Evolutionary conservation across 2,797 vertebrate genomes (phyloP).

Genomic region (Coranthus polyacanthus): DNA sequence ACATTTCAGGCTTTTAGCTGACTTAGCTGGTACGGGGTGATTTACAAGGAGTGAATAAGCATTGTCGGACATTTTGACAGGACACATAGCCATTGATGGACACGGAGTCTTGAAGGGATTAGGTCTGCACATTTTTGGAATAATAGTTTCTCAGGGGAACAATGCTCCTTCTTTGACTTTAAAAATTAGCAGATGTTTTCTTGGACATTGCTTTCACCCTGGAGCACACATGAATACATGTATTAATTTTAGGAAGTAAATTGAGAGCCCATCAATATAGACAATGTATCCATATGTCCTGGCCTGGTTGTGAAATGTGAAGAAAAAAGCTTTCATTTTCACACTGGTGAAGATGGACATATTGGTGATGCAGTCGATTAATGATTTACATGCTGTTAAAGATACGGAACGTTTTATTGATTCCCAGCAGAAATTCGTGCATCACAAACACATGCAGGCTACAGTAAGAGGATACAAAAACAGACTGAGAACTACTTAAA

Average conservation of each 20-base stretch:
- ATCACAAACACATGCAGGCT: too few relatives aligned
- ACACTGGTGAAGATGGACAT: background rate
- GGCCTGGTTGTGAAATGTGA: background rate
- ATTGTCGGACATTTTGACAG: slow-evolving; percentile 35
- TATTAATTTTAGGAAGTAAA: too few relatives aligned
- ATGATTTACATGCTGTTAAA: background rate
- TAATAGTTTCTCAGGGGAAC: slow-evolving; percentile 21
- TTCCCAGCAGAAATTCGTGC: too few relatives aligned
- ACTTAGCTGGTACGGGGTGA: slow-evolving; percentile 31
- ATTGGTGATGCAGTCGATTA: background rate
- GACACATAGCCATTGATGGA: slow-evolving; percentile 19
- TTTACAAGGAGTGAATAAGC: slow-evolving; percentile 30
- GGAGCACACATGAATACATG: too few relatives aligned
- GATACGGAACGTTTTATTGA: too few relatives aligned
- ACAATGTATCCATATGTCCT: slow-evolving; percentile 8
- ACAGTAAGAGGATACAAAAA: too few relatives aligned
- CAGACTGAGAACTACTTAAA: too few relatives aligned
- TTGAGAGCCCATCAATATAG: background rate
- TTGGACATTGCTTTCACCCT: too few relatives aligned
- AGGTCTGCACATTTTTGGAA: slow-evolving; percentile 27
- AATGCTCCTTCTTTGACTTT: slow-evolving; percentile 25
- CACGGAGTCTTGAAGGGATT: slow-evolving; percentile 3
- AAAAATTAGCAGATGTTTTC: too few relatives aligned
- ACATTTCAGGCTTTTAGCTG: slow-evolving; percentile 44
- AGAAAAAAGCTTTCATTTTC: background rate